Evolutionary conservation across 1,140 invertebrate species (phyloP), one percentile per base, ranked within the genome.

Genomic region (Ceratina australensis): DNA sequence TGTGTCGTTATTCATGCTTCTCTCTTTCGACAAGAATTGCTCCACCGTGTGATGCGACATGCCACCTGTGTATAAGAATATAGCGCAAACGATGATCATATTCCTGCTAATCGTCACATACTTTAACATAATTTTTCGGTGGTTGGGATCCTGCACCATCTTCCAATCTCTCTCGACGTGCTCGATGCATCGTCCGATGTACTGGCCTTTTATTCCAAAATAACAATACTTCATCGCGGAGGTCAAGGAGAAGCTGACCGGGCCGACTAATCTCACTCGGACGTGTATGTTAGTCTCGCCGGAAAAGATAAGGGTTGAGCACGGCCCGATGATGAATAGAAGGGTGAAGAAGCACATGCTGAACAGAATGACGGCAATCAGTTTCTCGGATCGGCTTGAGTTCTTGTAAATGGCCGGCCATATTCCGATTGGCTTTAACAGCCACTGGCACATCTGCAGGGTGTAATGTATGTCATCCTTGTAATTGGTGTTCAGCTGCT

Each of bases 151-250:
- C 33, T 42, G 33, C 5, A 85, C 72, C 54, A 63, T 47, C 26
- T 59, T 49, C 88, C 87, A 89, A 60, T 89, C 87, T 0, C 1
- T 22, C 1, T 80, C 42, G 15, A 89, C 66, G 8, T 65, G 47
- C 8, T 80, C 26, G 26, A 89, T 72, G 28, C 87, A 89, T 0
- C 10, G 18, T 10, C 50, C 20, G 33, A 10, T 5, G 33, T 42
- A 42, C 33, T 76, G 2, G 1, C 66, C 66, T 0, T 49, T 72
- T 12, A 49, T 24, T 0, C 8, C 12, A 22, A 84, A 77, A 0
- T 63, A 61, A 20, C 63, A 83, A 3, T 81, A 85, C 12, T 86
- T 86, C 1, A 63, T 49, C 54, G 75, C 20, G 0, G 80, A 22
- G 0, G 33, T 67, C 3, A 63, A 1, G 5, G 73, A 81, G 47